Evolutionary conservation across 2,888 invertebrate genomes (phyloP), one percentile per base, ranked within the genome.

Genomic region (Schizaphis graminum): DNA sequence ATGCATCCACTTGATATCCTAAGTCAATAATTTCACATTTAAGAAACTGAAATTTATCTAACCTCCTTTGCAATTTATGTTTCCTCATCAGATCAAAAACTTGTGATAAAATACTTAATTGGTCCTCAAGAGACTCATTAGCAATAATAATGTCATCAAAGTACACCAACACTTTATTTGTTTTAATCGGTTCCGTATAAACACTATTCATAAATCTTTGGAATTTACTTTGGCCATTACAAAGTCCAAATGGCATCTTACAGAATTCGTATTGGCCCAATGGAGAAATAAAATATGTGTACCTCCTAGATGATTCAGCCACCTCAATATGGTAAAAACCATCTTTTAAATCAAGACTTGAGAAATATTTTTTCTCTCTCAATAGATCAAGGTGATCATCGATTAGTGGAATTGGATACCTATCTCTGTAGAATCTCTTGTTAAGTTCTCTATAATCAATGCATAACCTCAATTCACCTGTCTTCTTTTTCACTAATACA

Each of bases 171-270:
- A 47, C 47, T 10, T 47, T 47, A 47, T 47, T 47, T 47, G 47
- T 47, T 47, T 47, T 47, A 10, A 96, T 91, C 4, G 95, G 95
- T 85, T 95, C 84, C 88, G 96, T 96, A 41, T 44, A 86, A 16
- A 95, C 95, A 47, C 95, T 95, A 47, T 95, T 95, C 0, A 96
- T 95, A 93, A 94, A 95, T 35, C 96, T 91, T 57, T 77, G 88
- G 35, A 84, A 94, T 28, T 26, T 26, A 57, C 44, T 26, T 28
- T 67, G 93, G 21, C 49, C 88, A 67, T 91, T 94, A 61, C 44
- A 61, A 13, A 94, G 53, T 10, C 94, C 94, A 28, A 94, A 87
- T 41, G 94, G 87, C 49, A 86, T 86, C 26, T 26, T 86, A 86
- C 41, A 86, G 44, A 41, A 86, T 44, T 86, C 44, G 44, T 44